These are phyloP conservation scores for Mimachlamys varia DNA, from an alignment of 2,888 invertebrate species.

Conservation along the genomic window DNA sequence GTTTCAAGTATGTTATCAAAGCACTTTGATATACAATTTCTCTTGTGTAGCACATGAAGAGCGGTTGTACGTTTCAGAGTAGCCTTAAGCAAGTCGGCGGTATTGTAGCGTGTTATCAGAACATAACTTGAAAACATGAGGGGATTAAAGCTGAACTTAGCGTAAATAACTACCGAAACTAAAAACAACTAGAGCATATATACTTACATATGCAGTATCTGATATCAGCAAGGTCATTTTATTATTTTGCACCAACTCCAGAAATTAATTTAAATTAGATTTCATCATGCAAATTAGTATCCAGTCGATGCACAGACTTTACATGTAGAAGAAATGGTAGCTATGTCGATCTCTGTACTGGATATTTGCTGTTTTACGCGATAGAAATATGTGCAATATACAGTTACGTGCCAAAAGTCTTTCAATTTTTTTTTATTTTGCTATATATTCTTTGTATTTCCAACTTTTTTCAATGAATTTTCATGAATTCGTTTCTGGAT, in stretches of 20 bases:
- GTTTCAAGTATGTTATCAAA: neutral
- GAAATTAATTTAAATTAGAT: neutral
- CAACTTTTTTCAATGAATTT: too few relatives aligned
- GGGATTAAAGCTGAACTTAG: neutral
- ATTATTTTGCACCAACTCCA: neutral
- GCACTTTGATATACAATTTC: neutral
- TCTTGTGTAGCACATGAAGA: neutral
- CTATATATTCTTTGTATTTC: too few relatives aligned
- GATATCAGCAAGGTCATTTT: neutral
- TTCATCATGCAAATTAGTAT: neutral
- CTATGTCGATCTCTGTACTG: too few relatives aligned
- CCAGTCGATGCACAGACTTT: neutral
- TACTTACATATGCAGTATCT: neutral
- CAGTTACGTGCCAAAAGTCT: too few relatives aligned
- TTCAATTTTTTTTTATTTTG: too few relatives aligned
- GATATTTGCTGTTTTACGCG: too few relatives aligned
- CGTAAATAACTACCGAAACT: neutral
- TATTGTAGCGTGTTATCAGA: neutral
- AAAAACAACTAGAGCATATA: neutral
- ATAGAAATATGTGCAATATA: too few relatives aligned
- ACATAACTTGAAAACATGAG: neutral
- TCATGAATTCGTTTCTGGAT: too few relatives aligned
- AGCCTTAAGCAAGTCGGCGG: neutral
- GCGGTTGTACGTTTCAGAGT: neutral
- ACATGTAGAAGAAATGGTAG: too few relatives aligned